Evolutionary conservation across 1,140 invertebrate genomes (phyloP).

Genomic region (Ceratina japonica): DNA sequence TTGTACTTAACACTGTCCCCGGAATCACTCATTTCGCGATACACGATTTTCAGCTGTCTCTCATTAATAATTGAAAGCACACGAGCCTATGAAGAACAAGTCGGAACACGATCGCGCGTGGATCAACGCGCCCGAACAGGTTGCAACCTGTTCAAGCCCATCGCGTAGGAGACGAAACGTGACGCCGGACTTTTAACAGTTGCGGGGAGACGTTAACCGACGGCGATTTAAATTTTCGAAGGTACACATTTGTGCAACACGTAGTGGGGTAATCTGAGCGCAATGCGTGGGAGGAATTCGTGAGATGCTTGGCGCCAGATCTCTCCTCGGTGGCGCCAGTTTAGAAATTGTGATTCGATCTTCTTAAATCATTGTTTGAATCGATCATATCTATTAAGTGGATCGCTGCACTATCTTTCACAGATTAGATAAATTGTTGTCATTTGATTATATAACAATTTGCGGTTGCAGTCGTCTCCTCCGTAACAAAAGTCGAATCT

Average conservation of each 20-base stretch:
- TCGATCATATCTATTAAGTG: too few species aligned
- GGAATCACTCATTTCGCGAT: slow-evolving; percentile 61
- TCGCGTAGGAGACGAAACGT: not conserved
- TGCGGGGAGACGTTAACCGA: slow-evolving; percentile 36
- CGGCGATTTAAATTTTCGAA: slow-evolving; percentile 61
- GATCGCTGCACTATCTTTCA: too few species aligned
- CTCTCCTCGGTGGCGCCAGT: too few species aligned
- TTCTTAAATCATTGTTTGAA: too few species aligned
- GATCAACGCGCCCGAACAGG: not conserved
- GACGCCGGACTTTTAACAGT: slow-evolving; percentile 4
- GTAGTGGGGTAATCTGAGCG: slow-evolving; percentile 33
- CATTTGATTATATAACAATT: too few species aligned
- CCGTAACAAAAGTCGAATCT: too few species aligned
- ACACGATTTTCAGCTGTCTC: not conserved
- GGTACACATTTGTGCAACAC: slow-evolving; percentile 11
- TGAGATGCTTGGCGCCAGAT: too few species aligned
- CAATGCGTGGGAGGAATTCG: not conserved
- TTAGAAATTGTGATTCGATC: too few species aligned
- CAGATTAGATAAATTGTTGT: too few species aligned
- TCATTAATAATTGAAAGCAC: not conserved
- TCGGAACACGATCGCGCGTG: not conserved
- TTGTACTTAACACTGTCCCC: slow-evolving; percentile 74
- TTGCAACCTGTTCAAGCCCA: not conserved
- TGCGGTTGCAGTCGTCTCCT: too few species aligned
- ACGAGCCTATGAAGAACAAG: too few species aligned